These are phyloP conservation scores for Siphlonurus alternatus DNA, from an alignment of 2,888 invertebrate species.

Conservation along the genomic window DNA sequence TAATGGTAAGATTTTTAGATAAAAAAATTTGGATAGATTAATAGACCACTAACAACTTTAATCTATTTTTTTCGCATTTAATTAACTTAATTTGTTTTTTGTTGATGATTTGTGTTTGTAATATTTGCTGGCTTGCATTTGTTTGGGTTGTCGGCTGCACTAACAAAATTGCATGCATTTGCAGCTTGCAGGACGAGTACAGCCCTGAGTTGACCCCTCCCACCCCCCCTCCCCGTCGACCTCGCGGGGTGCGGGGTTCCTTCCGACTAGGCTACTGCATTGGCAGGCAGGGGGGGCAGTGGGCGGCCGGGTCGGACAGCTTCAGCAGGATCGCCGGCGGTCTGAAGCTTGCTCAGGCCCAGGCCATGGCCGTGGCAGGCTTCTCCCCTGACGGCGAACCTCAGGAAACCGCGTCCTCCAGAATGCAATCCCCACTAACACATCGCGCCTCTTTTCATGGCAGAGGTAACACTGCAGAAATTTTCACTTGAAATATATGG, in stretches of 20 bases:
- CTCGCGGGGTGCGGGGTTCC: slow-evolving; percentile 12
- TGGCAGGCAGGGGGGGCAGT: slow-evolving; percentile 19
- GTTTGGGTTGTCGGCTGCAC: slow-evolving; percentile 18
- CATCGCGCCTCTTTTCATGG: slow-evolving; percentile 48
- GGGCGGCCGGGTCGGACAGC: slow-evolving; percentile 26
- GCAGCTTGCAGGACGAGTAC: slow-evolving; percentile 39
- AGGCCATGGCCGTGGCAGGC: slow-evolving; percentile 54
- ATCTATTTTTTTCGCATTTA: too few relatives aligned
- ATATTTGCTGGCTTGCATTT: neutral
- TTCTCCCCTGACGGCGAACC: slow-evolving; percentile 36
- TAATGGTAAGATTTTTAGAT: slow-evolving; percentile 14
- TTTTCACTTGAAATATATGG: neutral
- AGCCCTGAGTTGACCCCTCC: slow-evolving; percentile 44
- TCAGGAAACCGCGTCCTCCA: slow-evolving; percentile 19
- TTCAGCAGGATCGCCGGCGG: slow-evolving; percentile 45
- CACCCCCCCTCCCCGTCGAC: slow-evolving; percentile 37
- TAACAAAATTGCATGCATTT: slow-evolving; percentile 7
- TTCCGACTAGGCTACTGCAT: neutral
- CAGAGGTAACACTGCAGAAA: slow-evolving; percentile 31
- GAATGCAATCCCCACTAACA: slow-evolving; percentile 17
- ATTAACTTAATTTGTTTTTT: neutral
- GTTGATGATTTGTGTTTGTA: neutral
- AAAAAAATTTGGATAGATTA: too few relatives aligned
- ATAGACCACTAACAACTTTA: too few relatives aligned
- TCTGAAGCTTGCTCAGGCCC: slow-evolving; percentile 49